Evolutionary conservation across 2,113 vertebrate genomes (phyloP).

Genomic region (Dolichallabes microphthalmus): DNA sequence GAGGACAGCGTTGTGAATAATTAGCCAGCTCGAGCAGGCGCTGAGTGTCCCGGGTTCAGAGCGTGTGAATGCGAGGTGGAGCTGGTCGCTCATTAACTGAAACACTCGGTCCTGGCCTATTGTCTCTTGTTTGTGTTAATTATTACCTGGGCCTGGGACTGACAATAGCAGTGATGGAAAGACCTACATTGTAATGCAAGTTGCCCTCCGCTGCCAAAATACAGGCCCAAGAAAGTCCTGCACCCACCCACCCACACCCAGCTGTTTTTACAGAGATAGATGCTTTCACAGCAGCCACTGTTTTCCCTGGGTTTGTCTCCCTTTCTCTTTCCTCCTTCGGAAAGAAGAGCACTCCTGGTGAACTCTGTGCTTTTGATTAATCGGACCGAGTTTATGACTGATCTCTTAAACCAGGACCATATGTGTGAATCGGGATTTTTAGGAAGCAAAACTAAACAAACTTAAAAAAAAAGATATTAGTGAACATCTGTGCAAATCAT

Average conservation of each 20-base stretch:
- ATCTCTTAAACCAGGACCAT: constrained; percentile 63
- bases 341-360: constrained; percentile 53
- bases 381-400: constrained; percentile 71
- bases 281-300: constrained; percentile 66
- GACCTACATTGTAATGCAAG: constrained; percentile 69
- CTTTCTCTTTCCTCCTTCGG: constrained; percentile 59
- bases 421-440: constrained; percentile 28
- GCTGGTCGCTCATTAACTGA: constrained; percentile 58
- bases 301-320: constrained; percentile 63
- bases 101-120: constrained; percentile 57
- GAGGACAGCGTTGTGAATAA: constrained; percentile 44
- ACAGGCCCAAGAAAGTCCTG: constrained; percentile 53
- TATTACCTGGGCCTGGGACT: constrained; percentile 68
- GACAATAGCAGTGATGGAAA: constrained; percentile 63
- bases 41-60: constrained; percentile 29
- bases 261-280: constrained; percentile 74
- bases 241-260: constrained; percentile 61
- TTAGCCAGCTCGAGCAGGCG: constrained; percentile 28
- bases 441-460: constrained; percentile 8
- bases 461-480: neutral
- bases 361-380: constrained; percentile 71
- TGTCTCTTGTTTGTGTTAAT: constrained; percentile 75
- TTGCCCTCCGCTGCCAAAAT: constrained; percentile 61
- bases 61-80: constrained; percentile 58
- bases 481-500: neutral